A percentile compares a stretch with the other conserved stretches of the same genome.
These are phyloP conservation scores for Carapus acus DNA, from an alignment of 2,797 vertebrate genomes.

Conservation along the genomic window DNA sequence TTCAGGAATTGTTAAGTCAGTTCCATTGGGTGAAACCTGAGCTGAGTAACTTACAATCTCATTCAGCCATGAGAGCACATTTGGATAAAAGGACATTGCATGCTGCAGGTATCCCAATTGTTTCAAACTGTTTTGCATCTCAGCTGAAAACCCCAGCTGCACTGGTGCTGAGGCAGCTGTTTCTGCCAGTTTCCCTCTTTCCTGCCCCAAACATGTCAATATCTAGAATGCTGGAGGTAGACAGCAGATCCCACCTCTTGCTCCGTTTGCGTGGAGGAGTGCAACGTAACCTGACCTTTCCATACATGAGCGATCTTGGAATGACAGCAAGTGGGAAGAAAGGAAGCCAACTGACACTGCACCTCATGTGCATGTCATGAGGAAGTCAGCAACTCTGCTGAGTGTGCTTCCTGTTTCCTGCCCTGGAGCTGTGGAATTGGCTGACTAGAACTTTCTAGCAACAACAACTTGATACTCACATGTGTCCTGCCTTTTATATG, in stretches of 20 bases:
- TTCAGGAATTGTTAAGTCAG: no score
- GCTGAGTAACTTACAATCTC: slow-evolving; percentile 26
- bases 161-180: slow-evolving; percentile 55
- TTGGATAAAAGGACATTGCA: slow-evolving; percentile 29
- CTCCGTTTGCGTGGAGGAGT: slow-evolving; percentile 41
- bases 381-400: slow-evolving; percentile 26
- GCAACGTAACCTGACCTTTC: slow-evolving; percentile 53
- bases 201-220: slow-evolving; percentile 42
- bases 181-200: slow-evolving; percentile 32
- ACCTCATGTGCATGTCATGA: slow-evolving; percentile 41
- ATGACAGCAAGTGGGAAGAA: slow-evolving; percentile 28
- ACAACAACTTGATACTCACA: neutral
- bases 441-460: neutral
- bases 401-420: slow-evolving; percentile 66
- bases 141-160: slow-evolving; percentile 46
- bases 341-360: slow-evolving; percentile 29
- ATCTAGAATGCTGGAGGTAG: slow-evolving; percentile 53
- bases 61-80: slow-evolving; percentile 39
- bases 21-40: no score
- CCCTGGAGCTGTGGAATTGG: slow-evolving; percentile 23
- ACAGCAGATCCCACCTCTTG: slow-evolving; percentile 15
- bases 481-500: neutral
- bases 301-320: slow-evolving; percentile 24
- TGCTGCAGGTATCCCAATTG: slow-evolving; percentile 56
- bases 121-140: slow-evolving; percentile 30